Conservation (phyloP, 2,113 vertebrate species). For the Pollachius pollachius region DNA sequence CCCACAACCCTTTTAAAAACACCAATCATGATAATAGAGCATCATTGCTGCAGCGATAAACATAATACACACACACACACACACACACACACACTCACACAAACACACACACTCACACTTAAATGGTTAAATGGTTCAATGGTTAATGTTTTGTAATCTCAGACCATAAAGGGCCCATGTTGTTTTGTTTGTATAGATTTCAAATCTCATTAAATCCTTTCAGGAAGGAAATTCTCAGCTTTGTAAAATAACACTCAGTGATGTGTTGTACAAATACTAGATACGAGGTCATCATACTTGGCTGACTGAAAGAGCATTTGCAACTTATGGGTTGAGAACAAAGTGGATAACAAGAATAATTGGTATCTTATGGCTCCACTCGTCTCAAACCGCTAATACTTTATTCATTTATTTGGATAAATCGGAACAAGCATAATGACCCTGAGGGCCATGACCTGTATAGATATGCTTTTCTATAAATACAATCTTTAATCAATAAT, state of each 20-base stretch:
- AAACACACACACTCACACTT: background rate
- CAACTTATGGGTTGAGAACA: background rate
- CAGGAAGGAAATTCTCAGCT: no score
- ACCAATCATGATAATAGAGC: background rate
- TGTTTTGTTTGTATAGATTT: no score
- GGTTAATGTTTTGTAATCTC: no score
- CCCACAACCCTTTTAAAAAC: background rate
- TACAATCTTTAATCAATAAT: no score
- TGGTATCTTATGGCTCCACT: conserved; percentile 44
- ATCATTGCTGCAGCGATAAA: background rate
- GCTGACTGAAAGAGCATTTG: no score
- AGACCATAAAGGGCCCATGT: no score
- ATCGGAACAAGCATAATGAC: background rate
- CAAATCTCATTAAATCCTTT: no score
- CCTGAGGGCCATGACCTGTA: no score
- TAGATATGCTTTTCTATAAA: no score
- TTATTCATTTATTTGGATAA: conserved; percentile 50
- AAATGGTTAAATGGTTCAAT: background rate
- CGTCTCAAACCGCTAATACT: conserved; percentile 40
- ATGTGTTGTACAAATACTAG: no score
- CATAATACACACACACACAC: conserved; percentile 1
- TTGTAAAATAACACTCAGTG: no score
- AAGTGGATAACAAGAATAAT: conserved; percentile 30
- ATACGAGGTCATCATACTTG: no score
- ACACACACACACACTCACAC: background rate